A percentile compares a stretch with the other conserved stretches of the same genome.
phyloP scores from a whole-genome alignment of 1,140 invertebrate genomes.

The Lepidostoma basale region DNA sequence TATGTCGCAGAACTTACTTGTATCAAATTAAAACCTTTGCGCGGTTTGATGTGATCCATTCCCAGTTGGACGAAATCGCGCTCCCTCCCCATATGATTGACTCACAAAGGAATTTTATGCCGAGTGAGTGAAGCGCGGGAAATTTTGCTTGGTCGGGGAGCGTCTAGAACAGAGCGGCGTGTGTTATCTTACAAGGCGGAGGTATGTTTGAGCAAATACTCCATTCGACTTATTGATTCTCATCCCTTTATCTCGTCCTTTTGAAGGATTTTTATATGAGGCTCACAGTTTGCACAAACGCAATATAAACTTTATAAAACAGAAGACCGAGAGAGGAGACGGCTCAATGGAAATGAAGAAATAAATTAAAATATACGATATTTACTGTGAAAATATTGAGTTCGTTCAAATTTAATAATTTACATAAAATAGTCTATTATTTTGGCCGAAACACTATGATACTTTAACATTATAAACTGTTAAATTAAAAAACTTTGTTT shows the following conservation, averaged over 20 bases:
- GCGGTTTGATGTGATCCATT: too few species aligned
- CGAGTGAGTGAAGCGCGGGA: slow-evolving; percentile 26
- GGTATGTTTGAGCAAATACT: slow-evolving; percentile 18
- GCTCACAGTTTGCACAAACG: slow-evolving; percentile 13
- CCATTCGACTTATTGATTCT: slow-evolving; percentile 27
- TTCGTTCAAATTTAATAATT: too few species aligned
- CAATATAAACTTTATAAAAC: neutral
- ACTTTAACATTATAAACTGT: too few species aligned
- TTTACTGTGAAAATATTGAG: too few species aligned
- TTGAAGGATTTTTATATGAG: slow-evolving; percentile 31
- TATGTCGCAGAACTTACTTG: too few species aligned
- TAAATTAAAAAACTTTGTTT: too few species aligned
- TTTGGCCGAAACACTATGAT: too few species aligned
- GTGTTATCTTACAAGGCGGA: slow-evolving; percentile 7
- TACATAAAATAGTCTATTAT: too few species aligned
- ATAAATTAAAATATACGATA: slow-evolving; percentile 28
- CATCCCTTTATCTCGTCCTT: slow-evolving; percentile 31
- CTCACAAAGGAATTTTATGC: slow-evolving; percentile 40
- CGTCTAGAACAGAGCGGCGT: neutral
- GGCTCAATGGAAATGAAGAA: slow-evolving; percentile 3
- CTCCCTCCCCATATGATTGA: slow-evolving; percentile 29
- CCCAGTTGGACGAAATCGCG: too few species aligned
- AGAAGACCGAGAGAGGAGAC: neutral
- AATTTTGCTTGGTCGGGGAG: slow-evolving; percentile 2
- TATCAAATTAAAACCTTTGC: too few species aligned